phyloP scores from a whole-genome alignment of 2,888 invertebrate species.

The Lepidocyrtoides sp. region DNA sequence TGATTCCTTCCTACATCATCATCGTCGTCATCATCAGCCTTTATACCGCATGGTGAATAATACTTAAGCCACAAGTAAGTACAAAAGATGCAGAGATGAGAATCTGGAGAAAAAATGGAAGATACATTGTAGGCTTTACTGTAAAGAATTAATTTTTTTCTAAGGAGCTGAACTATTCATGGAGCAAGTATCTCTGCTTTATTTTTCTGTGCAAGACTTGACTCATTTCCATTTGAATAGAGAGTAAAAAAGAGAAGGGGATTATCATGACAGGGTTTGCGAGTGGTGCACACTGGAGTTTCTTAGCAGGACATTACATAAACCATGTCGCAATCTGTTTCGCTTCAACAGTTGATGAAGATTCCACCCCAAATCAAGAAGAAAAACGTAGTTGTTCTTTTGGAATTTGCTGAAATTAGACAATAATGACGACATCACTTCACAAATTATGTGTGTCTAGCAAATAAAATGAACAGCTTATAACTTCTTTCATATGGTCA shows the following conservation, averaged over 20 bases:
- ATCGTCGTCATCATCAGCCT: no score
- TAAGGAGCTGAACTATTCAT: background rate
- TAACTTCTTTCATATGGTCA: background rate
- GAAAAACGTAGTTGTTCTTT: no score
- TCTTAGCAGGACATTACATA: slow-evolving; percentile 7
- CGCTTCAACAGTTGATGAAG: slow-evolving; percentile 26
- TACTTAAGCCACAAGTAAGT: background rate
- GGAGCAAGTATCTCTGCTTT: background rate
- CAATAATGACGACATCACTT: slow-evolving; percentile 12
- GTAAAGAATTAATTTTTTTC: background rate
- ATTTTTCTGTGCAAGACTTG: no score
- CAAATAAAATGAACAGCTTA: background rate
- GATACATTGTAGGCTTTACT: background rate
- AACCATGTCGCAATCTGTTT: slow-evolving; percentile 58
- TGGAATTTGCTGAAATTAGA: background rate
- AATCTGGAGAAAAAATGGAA: background rate
- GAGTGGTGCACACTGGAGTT: no score
- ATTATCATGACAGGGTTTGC: background rate
- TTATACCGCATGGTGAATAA: no score
- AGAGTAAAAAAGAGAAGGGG: background rate
- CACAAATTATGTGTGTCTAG: background rate
- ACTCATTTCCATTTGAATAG: slow-evolving; percentile 30
- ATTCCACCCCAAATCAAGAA: no score
- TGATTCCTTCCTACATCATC: no score
- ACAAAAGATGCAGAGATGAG: background rate